These are phyloP conservation scores for Hiodon tergisus DNA, from an alignment of 2,113 vertebrate genomes.

Conservation along the genomic window DNA sequence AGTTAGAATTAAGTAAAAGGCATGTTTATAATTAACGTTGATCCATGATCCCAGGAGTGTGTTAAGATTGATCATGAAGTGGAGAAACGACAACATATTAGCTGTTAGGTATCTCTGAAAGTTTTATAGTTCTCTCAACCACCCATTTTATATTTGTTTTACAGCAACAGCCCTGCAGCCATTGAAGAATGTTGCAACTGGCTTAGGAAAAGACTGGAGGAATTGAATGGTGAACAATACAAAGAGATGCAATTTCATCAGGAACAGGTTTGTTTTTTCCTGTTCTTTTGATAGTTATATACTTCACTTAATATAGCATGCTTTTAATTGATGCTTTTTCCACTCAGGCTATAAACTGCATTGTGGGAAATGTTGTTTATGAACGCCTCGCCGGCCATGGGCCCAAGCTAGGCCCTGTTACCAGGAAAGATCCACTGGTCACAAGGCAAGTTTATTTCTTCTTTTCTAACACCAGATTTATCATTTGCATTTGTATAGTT, in stretches of 20 bases:
- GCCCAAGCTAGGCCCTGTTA: constrained; percentile 82
- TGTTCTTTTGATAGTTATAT: no score
- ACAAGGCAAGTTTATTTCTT: constrained; percentile 68
- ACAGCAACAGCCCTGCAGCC: constrained; percentile 64
- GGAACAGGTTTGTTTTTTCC: constrained; percentile 70
- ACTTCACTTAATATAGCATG: no score
- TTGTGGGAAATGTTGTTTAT: constrained; percentile 81
- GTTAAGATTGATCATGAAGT: no score
- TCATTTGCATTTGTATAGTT: no score
- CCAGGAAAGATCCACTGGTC: constrained; percentile 75
- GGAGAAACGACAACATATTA: no score
- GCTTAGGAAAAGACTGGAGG: constrained; percentile 73
- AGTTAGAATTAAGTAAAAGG: no score
- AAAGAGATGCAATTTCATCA: constrained; percentile 74
- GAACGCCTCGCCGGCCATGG: constrained; percentile 82
- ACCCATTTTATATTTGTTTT: not conserved
- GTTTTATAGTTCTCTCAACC: not conserved
- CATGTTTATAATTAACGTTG: no score
- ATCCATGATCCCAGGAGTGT: no score
- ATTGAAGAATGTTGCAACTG: constrained; percentile 77
- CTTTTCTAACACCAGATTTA: no score
- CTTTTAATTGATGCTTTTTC: constrained; percentile 31
- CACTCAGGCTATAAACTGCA: constrained; percentile 78
- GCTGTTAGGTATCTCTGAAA: no score
- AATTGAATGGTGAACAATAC: constrained; percentile 75